Percentiles rank a stretch among this genome's conserved stretches.
phyloP scores from a whole-genome alignment of 2,797 vertebrate genomes.

The Myiotriccus ornatus region DNA sequence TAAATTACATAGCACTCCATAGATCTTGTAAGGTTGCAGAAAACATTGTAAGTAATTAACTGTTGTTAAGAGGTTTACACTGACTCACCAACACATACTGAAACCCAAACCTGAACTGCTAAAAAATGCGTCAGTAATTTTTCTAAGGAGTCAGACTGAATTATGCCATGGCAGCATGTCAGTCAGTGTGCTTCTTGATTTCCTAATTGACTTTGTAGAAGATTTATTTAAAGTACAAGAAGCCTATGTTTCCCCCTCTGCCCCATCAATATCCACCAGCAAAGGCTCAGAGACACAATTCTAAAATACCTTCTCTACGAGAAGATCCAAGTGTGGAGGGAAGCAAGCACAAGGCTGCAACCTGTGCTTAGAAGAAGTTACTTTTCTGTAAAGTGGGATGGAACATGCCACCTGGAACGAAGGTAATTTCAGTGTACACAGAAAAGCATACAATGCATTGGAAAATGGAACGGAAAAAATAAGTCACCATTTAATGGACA shows the following conservation, averaged over 20 bases:
- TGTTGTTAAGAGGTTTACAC: slow-evolving; percentile 2
- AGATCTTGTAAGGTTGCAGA: slow-evolving; percentile 4
- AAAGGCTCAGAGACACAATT: not conserved
- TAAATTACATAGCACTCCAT: not conserved
- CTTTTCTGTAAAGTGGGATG: not conserved
- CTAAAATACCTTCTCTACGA: not conserved
- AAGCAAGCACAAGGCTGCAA: not conserved
- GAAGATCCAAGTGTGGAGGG: not conserved
- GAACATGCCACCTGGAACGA: not conserved
- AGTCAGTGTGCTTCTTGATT: not conserved
- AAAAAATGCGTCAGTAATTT: not conserved
- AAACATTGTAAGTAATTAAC: slow-evolving; percentile 31
- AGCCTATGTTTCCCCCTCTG: not conserved
- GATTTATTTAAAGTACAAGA: not conserved
- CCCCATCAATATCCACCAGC: no score
- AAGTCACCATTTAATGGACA: not conserved
- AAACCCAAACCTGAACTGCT: slow-evolving; percentile 14
- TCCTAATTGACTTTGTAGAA: not conserved
- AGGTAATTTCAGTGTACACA: not conserved
- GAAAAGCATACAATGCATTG: not conserved
- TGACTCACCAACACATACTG: not conserved
- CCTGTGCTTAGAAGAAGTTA: not conserved
- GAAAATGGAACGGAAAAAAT: not conserved
- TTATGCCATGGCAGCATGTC: not conserved
- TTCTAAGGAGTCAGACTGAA: not conserved